Evolutionary conservation across 1,140 invertebrate genomes (phyloP), one percentile per base, ranked within the genome.

Genomic region (Cecropterus lyciades): DNA sequence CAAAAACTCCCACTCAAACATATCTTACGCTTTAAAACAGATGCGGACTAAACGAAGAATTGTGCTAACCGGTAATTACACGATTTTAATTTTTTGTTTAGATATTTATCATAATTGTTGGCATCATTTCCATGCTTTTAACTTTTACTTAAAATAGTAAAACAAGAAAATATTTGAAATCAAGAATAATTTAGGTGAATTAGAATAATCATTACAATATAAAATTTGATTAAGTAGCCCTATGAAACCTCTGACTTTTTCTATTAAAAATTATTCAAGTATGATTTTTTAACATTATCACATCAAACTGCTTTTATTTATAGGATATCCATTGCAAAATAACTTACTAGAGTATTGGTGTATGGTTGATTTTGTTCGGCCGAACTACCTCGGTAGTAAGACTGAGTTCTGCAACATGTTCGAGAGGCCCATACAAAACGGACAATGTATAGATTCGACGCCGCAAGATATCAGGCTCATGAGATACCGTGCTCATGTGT

Each of bases 401-500:
- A 97, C 97, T 0, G 98, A 99, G 84, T 99, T 99, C 86, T 96
- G 95, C 71, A 98, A 98, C 82, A 98, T 99, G 97, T 99, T 99
- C 80, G 98, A 99, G 77, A 91, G 97, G 46, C 98, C 98, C 0
- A 99, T 99, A 76, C 97, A 97, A 80, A 99, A 99, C 88, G 98
- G 98, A 0, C 98, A 98, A 80, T 98, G 97, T 93, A 96, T 97
- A 15, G 98, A 99, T 79, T 98, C 97, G 0, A 98, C 97, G 0
- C 96, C 97, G 0, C 95, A 97, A 75, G 98, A 99, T 86, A 96
- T 97, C 67, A 94, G 97, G 63, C 90, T 98, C 0, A 98, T 98
- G 98, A 91, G 97, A 69, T 97, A 97, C 74, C 91, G 98, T 20
- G 97, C 97, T 0, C 97, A 98, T 79, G 98, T 98, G 0, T 86